Base-by-base conservation (phyloP, 2,888 invertebrate species). In the Catocala fraxini region DNA sequence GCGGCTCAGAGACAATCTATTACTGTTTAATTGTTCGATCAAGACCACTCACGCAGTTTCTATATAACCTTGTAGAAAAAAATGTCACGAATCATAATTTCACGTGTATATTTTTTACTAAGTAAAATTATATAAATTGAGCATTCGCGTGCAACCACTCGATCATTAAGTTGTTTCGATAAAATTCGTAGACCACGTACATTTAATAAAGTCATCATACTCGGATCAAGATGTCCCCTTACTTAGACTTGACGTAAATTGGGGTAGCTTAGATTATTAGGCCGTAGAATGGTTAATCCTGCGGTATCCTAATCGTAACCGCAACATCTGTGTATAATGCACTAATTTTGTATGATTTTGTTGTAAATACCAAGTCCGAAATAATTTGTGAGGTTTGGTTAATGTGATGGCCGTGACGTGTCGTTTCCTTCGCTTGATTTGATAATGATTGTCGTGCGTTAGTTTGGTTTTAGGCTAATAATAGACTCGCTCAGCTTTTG, bases 201-300 rank as follows among this genome's bases (percentile, higher is more conserved):
- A 78, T 81, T 85, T 84, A 86, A 90, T 89, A 85, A 86, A 86
- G 84, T 66, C 73, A 86, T 87, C 80, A 79, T 48, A 54, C 15
- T 43, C 42, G 48, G 42, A 65, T 35, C 52, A 71, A 73, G 71
- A 77, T 65, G 65, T 73, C 73, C 54, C 62, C 56, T 58, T 63
- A 51, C 51, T 51, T 51, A n/a, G 61, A 46, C 39, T n/a, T 73
- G 43, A 35, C 63, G 59, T 74, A 65, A 80, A 84, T 84, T 83
- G 77, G 64, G 70, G 68, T 46, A 51, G 57, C 42, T 51, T 79
- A 75, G 65, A 60, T 53, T 42, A 52, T 61, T 52, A 52, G n/a
- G 13, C 34, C 5, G 25, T 35, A 41, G 42, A 43, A 51, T 51
- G 52, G 52, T 46, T 56, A 53, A 51, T 63, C 57, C 52, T 51